Evolutionary conservation across 2,113 vertebrate genomes (phyloP).

Genomic region (Ptyas mucosa): DNA sequence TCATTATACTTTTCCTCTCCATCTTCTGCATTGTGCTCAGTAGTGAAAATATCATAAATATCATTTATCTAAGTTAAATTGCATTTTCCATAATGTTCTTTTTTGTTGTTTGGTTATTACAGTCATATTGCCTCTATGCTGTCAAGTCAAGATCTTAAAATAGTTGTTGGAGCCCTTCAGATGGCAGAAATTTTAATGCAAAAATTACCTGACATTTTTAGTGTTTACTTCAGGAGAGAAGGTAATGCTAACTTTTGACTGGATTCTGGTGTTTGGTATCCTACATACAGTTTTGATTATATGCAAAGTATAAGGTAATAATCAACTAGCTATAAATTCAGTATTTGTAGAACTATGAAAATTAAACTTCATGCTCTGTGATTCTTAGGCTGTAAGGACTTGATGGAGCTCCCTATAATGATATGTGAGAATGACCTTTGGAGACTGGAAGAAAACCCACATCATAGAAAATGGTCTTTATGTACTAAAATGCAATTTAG

Average conservation of each 20-base stretch:
- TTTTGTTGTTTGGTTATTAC: conserved; percentile 44
- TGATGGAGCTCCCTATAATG: background rate
- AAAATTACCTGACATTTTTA: conserved; percentile 97
- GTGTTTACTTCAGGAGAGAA: conserved; percentile 99
- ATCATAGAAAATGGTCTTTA: background rate
- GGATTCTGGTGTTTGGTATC: background rate
- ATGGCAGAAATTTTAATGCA: conserved; percentile 99
- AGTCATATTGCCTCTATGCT: conserved; percentile 99
- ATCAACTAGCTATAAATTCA: background rate
- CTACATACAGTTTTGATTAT: background rate
- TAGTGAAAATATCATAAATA: background rate
- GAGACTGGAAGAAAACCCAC: background rate
- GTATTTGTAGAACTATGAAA: background rate
- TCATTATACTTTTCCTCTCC: background rate
- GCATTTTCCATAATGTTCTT: background rate
- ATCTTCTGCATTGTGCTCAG: background rate
- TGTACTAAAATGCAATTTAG: background rate
- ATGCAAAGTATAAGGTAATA: background rate
- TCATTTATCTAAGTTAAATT: background rate
- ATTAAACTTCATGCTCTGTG: background rate
- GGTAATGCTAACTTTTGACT: conserved; percentile 67
- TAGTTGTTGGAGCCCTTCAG: conserved; percentile 97
- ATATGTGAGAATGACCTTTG: background rate
- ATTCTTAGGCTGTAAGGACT: background rate
- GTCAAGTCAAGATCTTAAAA: conserved; percentile 98